Percentiles rank a stretch among this genome's conserved stretches.
These are phyloP conservation scores for Lobophora halterata DNA, from an alignment of 2,888 invertebrate species.

Conservation along the genomic window DNA sequence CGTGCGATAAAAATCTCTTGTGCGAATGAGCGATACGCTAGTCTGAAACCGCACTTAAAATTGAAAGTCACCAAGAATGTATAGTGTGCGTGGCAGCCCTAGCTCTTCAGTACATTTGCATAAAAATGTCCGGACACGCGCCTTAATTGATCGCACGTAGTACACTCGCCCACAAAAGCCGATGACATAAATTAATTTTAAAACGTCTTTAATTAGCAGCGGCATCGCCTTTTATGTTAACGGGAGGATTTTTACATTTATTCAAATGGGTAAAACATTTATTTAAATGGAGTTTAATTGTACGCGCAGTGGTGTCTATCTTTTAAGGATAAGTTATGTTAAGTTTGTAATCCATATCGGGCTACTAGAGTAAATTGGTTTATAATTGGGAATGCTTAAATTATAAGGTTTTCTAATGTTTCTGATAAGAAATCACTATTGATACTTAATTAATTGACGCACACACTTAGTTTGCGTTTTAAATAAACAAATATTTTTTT, in stretches of 20 bases:
- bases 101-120: constrained; percentile 51
- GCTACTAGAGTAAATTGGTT: constrained; percentile 9
- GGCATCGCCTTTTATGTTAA: constrained; percentile 23
- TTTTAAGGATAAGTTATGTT: constrained; percentile 17
- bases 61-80: no score
- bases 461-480: no score
- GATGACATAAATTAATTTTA: constrained; percentile 26
- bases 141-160: constrained; percentile 64
- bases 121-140: constrained; percentile 71
- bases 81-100: constrained; percentile 18
- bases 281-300: constrained; percentile 20
- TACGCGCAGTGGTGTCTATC: constrained; percentile 12
- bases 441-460: no score
- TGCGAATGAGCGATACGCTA: no score
- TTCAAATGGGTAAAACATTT: constrained; percentile 15
- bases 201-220: constrained; percentile 31
- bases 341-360: constrained; percentile 10
- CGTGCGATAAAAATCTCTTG: no score
- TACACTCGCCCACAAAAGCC: constrained; percentile 28
- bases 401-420: no score
- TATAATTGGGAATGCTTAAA: constrained; percentile 7
- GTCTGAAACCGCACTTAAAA: no score
- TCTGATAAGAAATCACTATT: no score
- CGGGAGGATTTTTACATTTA: constrained; percentile 24
- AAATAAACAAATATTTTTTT: no score